These are phyloP conservation scores for Astyanax mexicanus DNA, from an alignment of 2,797 vertebrate species.

Conservation along the genomic window DNA sequence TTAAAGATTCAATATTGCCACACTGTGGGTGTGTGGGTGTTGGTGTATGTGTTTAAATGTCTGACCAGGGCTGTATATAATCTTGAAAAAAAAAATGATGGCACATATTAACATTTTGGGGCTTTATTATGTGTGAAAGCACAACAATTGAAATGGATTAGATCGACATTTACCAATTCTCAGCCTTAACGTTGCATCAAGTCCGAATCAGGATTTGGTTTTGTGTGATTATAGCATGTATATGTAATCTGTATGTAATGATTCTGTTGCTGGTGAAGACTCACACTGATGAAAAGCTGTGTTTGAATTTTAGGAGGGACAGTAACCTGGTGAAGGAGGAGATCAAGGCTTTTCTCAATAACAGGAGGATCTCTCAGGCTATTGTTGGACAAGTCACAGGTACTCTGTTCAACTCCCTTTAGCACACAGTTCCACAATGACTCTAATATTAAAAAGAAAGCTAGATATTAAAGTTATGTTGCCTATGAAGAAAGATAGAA, in stretches of 20 bases:
- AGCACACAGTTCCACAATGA: background rate
- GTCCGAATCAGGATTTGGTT: no score
- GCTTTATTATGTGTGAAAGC: no score
- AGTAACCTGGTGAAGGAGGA: slow-evolving; percentile 87
- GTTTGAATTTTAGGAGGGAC: slow-evolving; percentile 77
- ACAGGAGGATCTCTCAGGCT: slow-evolving; percentile 85
- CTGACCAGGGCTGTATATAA: no score
- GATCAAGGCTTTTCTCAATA: slow-evolving; percentile 86
- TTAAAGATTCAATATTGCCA: no score
- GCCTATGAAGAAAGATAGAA: background rate
- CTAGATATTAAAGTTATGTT: background rate
- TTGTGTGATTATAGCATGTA: no score
- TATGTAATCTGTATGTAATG: background rate
- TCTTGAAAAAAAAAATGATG: no score
- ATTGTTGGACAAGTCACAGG: slow-evolving; percentile 88
- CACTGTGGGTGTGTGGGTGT: no score
- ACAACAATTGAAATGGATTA: no score
- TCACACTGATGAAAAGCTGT: slow-evolving; percentile 22
- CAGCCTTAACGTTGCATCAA: no score
- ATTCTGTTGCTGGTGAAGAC: background rate
- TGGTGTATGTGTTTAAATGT: no score
- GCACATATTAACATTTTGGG: no score
- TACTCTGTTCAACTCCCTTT: slow-evolving; percentile 52
- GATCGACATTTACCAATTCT: no score
- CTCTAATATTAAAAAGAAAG: background rate